Evolutionary conservation across 2,113 vertebrate species (phyloP), one percentile per base, ranked within the genome.

Genomic region (Petrocephalus microphthalmus): DNA sequence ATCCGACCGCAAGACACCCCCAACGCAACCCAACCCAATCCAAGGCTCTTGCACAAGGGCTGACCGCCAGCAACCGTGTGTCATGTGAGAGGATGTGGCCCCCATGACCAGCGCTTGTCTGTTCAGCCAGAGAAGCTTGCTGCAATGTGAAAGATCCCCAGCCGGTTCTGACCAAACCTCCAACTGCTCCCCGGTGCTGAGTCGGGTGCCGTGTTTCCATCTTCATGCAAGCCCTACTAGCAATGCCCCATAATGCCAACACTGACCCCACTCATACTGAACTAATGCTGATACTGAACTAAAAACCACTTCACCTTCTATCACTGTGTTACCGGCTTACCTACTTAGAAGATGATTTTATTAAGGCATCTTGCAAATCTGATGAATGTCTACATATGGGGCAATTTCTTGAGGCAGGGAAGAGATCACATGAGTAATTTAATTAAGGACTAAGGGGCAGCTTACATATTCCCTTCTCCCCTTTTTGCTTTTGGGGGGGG

Each of bases 71-170:
- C 92, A 93, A 92, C 92, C 90, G 92, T 92, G 94, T 94, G 91
- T 94, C 94, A 94, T 95, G 95, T 95, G 95, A 96, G 95, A 96
- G 95, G 95, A 96, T 95, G 94, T 91, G 90, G 87, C 89, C 91
- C 89, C 6, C 15, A 78, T 83, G 93, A 94, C 93, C 93, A 94
- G 93, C 91, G 92, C 90, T 92, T 90, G 88, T 91, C 92, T 19
- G 20, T 92, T 51, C 5, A 4, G 11, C 20, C 47, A 52, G 84
- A 51, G n/a, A 85, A 67, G 60, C 10, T 13, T 54, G 84, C 11
- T 25, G 8, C 52, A 54, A 37, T 25, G 8, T 19, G 25, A 85
- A 54, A 8, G 84, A n/a, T 53, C 5, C 52, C 29, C 84, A 52
- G n/a, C 45, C n/a, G 13, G 22, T 84, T 42, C 71, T 78, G 71